Evolutionary conservation across 2,888 invertebrate genomes (phyloP).

Genomic region (Sylvicola cinctus): DNA sequence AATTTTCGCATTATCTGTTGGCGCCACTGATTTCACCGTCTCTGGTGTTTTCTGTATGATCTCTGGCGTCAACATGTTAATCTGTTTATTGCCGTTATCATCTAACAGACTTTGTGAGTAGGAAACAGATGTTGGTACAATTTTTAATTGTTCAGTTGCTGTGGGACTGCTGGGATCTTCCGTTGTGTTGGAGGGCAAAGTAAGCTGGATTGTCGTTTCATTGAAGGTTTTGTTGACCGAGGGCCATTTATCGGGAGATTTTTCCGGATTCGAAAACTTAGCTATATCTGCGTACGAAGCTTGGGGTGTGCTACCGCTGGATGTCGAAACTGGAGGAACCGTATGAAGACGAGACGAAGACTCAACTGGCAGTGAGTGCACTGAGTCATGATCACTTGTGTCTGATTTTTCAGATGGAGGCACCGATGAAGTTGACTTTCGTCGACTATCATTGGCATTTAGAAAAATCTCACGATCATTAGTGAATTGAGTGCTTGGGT

Average conservation of each 20-base stretch:
- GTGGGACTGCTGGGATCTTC: too few relatives aligned
- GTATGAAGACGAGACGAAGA: conserved; percentile 40
- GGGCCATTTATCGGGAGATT: conserved; percentile 3
- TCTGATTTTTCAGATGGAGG: conserved; percentile 72
- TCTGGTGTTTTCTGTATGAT: too few relatives aligned
- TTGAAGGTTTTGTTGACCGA: neutral
- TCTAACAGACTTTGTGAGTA: conserved; percentile 10
- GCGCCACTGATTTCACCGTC: too few relatives aligned
- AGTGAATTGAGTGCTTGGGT: conserved; percentile 9
- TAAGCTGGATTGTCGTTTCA: neutral
- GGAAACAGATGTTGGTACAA: neutral
- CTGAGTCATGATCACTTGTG: conserved; percentile 63
- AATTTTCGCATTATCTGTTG: conserved; percentile 5
- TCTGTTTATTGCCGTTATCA: conserved; percentile 3
- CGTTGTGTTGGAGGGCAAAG: too few relatives aligned
- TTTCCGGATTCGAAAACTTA: conserved; percentile 16
- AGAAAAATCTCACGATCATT: conserved; percentile 13
- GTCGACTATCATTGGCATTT: conserved; percentile 18
- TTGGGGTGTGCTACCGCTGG: conserved; percentile 14
- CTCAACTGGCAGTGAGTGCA: conserved; percentile 59
- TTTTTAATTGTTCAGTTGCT: neutral
- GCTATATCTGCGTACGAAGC: conserved; percentile 70
- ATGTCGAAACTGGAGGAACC: conserved; percentile 37
- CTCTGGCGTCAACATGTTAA: too few relatives aligned
- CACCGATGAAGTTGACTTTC: conserved; percentile 49